Evolutionary conservation across 53 echinoderm and acorn worm species (phyloP), one percentile per base, ranked within the genome.

Genomic region (Pentamera pediparva): DNA sequence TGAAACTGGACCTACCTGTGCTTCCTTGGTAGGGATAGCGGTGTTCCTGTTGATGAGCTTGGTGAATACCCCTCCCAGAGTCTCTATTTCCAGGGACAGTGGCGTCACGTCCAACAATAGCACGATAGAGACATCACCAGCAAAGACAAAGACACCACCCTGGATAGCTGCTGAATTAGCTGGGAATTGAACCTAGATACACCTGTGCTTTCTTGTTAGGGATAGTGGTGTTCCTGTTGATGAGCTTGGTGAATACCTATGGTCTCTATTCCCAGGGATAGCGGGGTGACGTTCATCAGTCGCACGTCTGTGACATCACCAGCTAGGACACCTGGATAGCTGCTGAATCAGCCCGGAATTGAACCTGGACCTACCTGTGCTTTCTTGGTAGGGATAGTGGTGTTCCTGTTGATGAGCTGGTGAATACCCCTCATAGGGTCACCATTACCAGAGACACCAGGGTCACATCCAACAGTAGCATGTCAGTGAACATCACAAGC

Each of bases 151-250:
- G 9, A 98, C 98, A 9, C 98, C 98, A 13, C 98, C 98, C 63
- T 98, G 98, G n/a, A n/a, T n/a, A n/a, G n/a, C n/a, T n/a, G n/a
- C n/a, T n/a, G n/a, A n/a, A n/a, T n/a, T n/a, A n/a, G n/a, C n/a
- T n/a, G n/a, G n/a, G n/a, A n/a, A n/a, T n/a, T n/a, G n/a, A n/a
- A n/a, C n/a, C n/a, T n/a, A n/a, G 5, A 19, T 75, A 31, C 37
- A 98, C 98, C 89, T 98, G 96, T 37, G 88, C 74, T 61, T 98
- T 98, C 81, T 98, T 98, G 73, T 91, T 98, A 11, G 98, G 98
- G 59, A 98, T 98, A 47, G 98, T 98, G 41, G 98, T 98, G 51
- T 98, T 98, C 58, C 96, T 88, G 76, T 89, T 87, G 64, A 91
- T 92, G 31, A 92, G 89, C 54, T 98, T 98, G 54, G 98, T 98